Base-by-base conservation (phyloP, 1,140 invertebrate genomes). In the Calycopis cecrops region DNA sequence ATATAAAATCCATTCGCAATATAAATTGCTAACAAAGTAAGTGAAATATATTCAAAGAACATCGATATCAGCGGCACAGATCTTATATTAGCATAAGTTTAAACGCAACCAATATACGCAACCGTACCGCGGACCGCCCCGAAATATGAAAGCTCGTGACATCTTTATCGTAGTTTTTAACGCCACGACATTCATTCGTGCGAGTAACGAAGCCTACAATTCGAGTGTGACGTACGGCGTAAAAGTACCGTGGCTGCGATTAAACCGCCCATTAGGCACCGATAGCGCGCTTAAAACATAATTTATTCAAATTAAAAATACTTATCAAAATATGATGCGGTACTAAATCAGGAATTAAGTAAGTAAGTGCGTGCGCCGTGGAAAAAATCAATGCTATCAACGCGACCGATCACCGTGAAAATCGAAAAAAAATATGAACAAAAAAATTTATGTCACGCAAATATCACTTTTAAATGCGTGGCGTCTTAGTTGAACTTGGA, bases 231-330 rank as follows among this genome's bases (percentile, higher is more conserved):
- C 74, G 67, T 66, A 48, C 60, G 65, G 62, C 67, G 75, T 72
- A 69, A 80, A 76, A 66, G 50, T 57, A 69, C 62, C 66, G 68
- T 68, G 70, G 67, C 69, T 71, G 65, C 73, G 74, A 79, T 83
- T 80, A 85, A 77, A 61, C 55, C 76, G 59, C 56, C 70, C 67
- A 76, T 80, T 78, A 75, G 63, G 63, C 73, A 61, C 63, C 76
- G 76, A 82, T 81, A 84, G 74, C 69, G 69, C 73, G 66, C 76
- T 83, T 81, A 81, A 84, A 86, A 83, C 71, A 86, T 86, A 86
- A 86, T 86, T 85, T 86, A 86, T 85, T 83, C 81, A 86, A 85
- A 86, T 86, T 85, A 86, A 85, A 85, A 86, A 86, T 85, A 86
- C 81, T 86, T 86, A 86, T 85, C 81, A 79, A 76, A 80, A 78